Evolutionary conservation across 2,113 vertebrate species (phyloP).

Genomic region (Eidolon helvum): DNA sequence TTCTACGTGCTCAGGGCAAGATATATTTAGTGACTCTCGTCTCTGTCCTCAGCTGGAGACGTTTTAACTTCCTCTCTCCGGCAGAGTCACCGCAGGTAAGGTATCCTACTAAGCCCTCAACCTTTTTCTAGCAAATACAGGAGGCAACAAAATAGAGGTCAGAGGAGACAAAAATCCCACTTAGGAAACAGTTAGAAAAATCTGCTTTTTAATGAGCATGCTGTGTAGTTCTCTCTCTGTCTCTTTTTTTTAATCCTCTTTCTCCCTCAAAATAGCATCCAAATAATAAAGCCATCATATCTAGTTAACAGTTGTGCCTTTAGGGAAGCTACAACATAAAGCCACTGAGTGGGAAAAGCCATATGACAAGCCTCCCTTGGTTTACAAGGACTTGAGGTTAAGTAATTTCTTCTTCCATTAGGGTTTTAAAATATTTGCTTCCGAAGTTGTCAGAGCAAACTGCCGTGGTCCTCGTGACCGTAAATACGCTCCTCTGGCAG

Average conservation of each 20-base stretch:
- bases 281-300: slow-evolving; percentile 68
- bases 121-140: not conserved
- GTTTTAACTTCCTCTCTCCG: not conserved
- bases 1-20: not conserved
- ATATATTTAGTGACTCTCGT: not conserved
- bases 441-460: slow-evolving; percentile 57
- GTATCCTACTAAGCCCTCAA: not conserved
- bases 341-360: slow-evolving; percentile 56
- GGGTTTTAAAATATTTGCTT: slow-evolving; percentile 61
- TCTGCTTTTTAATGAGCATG: slow-evolving; percentile 53
- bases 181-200: slow-evolving; percentile 53
- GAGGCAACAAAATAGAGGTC: not conserved
- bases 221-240: slow-evolving; percentile 30
- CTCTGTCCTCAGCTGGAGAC: not conserved
- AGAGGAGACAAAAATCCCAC: not conserved
- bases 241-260: not conserved
- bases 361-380: slow-evolving; percentile 58
- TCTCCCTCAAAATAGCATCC: slow-evolving; percentile 45
- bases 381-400: slow-evolving; percentile 51
- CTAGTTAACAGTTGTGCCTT: slow-evolving; percentile 66
- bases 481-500: not conserved
- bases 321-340: slow-evolving; percentile 48
- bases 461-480: slow-evolving; percentile 17
- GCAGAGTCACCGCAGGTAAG: not conserved
- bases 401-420: slow-evolving; percentile 32